Evolutionary conservation across 2,888 invertebrate species (phyloP).

Genomic region (Agrypnus murinus): DNA sequence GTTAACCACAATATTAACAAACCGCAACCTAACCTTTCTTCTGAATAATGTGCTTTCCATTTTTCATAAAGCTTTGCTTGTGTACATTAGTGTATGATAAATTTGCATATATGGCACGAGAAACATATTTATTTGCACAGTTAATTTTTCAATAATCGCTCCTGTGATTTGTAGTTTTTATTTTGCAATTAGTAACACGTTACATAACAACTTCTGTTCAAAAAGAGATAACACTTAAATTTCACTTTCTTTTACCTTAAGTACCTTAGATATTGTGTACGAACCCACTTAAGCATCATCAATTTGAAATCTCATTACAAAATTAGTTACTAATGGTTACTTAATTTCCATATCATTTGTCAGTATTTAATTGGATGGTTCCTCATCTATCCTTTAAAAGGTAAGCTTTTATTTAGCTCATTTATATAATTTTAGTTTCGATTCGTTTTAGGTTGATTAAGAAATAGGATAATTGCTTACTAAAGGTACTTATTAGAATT

Average conservation of each 20-base stretch:
- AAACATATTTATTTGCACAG: background rate
- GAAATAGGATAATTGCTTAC: too few species aligned
- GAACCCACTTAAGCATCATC: constrained; percentile 22
- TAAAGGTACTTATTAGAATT: too few species aligned
- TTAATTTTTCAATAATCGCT: background rate
- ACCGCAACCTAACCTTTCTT: background rate
- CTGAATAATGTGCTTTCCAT: background rate
- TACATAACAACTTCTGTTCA: background rate
- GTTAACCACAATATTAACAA: background rate
- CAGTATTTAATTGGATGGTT: constrained; percentile 30
- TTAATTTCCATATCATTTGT: constrained; percentile 33
- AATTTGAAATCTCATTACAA: constrained; percentile 31
- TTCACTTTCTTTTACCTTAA: constrained; percentile 9
- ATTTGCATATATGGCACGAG: background rate
- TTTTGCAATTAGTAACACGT: background rate
- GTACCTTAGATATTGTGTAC: background rate
- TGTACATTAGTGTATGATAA: background rate
- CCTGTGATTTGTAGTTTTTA: too few species aligned
- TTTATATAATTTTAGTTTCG: background rate
- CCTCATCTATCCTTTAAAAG: constrained; percentile 2
- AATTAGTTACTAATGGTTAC: constrained; percentile 33
- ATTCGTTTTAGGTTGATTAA: background rate
- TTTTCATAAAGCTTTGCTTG: background rate
- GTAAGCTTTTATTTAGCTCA: background rate
- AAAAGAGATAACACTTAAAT: constrained; percentile 1